Evolutionary conservation across 2,797 vertebrate genomes (phyloP).

Genomic region (Halcyon smyrnensis): DNA sequence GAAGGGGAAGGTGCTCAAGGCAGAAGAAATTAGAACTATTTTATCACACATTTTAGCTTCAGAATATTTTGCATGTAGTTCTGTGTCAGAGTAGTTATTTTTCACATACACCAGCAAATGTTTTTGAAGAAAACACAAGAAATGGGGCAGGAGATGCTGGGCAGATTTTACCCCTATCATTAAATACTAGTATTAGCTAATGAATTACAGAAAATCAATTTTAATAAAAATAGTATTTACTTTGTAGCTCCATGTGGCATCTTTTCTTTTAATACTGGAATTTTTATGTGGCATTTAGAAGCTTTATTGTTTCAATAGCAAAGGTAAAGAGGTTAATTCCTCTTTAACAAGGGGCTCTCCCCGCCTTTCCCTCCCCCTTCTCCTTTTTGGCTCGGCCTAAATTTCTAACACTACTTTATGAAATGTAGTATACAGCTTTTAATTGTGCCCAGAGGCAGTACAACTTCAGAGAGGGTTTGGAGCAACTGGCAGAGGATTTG

Average conservation of each 20-base stretch:
- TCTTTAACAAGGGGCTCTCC: conserved; percentile 70
- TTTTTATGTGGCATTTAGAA: background rate
- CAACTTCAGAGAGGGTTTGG: conserved; percentile 76
- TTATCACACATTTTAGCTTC: background rate
- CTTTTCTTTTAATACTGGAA: background rate
- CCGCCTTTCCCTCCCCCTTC: background rate
- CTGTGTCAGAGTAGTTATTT: background rate
- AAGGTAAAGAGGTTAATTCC: conserved; percentile 74
- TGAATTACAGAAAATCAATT: conserved; percentile 14
- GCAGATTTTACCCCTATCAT: background rate
- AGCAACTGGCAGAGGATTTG: conserved; percentile 76
- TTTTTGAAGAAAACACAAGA: background rate
- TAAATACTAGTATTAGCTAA: background rate
- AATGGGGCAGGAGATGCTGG: background rate
- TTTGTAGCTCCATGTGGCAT: background rate
- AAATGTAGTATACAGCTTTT: conserved; percentile 81
- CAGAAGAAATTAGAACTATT: background rate
- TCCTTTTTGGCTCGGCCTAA: conserved; percentile 76
- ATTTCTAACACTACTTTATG: conserved; percentile 79
- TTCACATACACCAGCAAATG: background rate
- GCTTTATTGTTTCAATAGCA: conserved; percentile 65
- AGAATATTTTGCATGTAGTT: background rate
- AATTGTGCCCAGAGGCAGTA: conserved; percentile 85
- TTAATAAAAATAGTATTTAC: background rate
- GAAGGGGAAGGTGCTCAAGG: background rate